Base-by-base conservation (phyloP, 2,113 vertebrate genomes). In the Heloderma charlesbogerti region DNA sequence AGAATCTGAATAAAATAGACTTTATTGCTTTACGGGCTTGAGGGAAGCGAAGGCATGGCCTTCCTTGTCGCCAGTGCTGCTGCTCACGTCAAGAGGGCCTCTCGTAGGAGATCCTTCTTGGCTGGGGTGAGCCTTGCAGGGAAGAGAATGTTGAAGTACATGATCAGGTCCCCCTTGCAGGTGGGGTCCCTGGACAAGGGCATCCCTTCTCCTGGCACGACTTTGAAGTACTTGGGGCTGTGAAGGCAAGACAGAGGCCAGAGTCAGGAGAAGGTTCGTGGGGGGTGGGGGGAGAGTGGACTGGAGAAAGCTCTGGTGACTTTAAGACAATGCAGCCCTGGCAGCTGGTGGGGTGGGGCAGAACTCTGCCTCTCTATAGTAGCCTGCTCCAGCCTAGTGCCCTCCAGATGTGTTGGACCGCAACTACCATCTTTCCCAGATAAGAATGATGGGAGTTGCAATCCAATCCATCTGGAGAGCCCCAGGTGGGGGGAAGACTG, bases 121-220 rank as follows among this genome's bases (percentile, higher is more conserved):
- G 98, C 96, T 0, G 97, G 89, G 0, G 97, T 97, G 84, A 99
- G 98, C 72, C 86, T 97, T 85, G 97, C 96, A 0, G 99, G 99
- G 80, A 99, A 99, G 87, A 96, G 75, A 92, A 98, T 97, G 88
- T 98, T 96, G 40, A 99, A 99, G 87, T 96, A 96, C 54, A 99
- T 97, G 93, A 98, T 95, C 92, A 99, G 98, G 92, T 99, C 97
- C 20, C 99, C 99, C 94, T 94, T 98, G 92, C 86, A 92, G 31
- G 80, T 94, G 20, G 97, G 97, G 91, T 98, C 96, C 67, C 95
- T 90, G 3, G 92, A 91, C 90, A 98, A 91, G 0, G 98, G 98
- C 99, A 99, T 99, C 88, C 99, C 99, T 93, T 99, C 99, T 79
- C 97, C 98, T 0, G 96, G 97, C 89, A 99, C 98, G 90, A 97